Percentiles rank a stretch among this genome's conserved stretches.
Conservation (phyloP, 1,140 invertebrate species). For the Drosophila rhopaloa region DNA sequence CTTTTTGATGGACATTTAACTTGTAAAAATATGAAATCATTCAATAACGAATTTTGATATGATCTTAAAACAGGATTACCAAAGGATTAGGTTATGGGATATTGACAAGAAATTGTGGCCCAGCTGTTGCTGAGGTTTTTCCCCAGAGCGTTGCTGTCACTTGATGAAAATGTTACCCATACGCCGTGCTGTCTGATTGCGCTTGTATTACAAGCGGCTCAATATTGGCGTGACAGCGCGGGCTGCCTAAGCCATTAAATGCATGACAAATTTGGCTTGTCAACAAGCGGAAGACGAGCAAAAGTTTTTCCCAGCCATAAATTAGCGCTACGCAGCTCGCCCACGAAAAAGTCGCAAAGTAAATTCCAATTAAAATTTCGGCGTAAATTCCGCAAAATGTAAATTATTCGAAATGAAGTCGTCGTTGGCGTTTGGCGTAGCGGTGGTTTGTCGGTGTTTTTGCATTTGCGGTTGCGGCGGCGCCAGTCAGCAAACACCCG, state of each 20-base stretch:
- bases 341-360: slow-evolving; percentile 66
- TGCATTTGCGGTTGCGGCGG: slow-evolving; percentile 63
- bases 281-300: slow-evolving; percentile 68
- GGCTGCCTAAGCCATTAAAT: slow-evolving; percentile 77
- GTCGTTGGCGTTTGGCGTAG: slow-evolving; percentile 36
- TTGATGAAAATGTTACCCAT: slow-evolving; percentile 23
- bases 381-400: slow-evolving; percentile 80
- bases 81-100: background rate
- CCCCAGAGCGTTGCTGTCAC: background rate
- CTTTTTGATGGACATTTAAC: too few relatives aligned
- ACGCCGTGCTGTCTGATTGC: slow-evolving; percentile 24
- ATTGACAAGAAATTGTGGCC: background rate
- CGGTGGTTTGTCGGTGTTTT: slow-evolving; percentile 48
- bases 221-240: slow-evolving; percentile 32
- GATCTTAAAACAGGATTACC: too few relatives aligned
- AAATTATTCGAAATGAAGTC: slow-evolving; percentile 81
- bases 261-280: slow-evolving; percentile 75
- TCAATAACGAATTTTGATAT: too few relatives aligned
- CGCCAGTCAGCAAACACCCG: slow-evolving; percentile 56
- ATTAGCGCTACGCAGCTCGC: slow-evolving; percentile 50
- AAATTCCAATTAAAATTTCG: slow-evolving; percentile 83
- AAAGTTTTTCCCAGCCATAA: slow-evolving; percentile 72
- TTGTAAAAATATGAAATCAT: too few relatives aligned
- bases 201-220: slow-evolving; percentile 32
- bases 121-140: background rate